Evolutionary conservation across 2,113 vertebrate genomes (phyloP).

Genomic region (Aptenodytes forsteri): DNA sequence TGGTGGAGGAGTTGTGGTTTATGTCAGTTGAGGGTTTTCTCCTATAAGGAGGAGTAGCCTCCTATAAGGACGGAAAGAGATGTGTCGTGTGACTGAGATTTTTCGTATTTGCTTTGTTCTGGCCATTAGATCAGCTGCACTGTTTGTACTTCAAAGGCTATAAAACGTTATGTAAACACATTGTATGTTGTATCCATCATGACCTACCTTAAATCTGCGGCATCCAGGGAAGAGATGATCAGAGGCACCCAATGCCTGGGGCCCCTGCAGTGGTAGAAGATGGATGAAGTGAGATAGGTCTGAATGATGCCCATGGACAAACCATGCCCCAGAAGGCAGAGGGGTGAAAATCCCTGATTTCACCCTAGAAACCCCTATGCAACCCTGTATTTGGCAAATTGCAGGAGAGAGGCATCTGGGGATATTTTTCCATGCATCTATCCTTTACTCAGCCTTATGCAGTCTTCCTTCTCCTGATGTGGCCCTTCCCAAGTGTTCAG

Average conservation of each 20-base stretch:
- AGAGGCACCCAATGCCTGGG: background rate
- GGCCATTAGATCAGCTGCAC: background rate
- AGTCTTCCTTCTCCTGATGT: background rate
- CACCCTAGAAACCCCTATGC: background rate
- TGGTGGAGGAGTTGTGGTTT: background rate
- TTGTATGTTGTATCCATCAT: no score
- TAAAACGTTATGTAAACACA: accelerated
- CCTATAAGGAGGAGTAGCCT: background rate
- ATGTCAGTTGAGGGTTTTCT: background rate
- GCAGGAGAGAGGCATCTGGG: background rate
- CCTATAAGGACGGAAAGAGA: background rate
- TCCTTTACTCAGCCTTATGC: background rate
- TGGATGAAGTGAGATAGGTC: background rate
- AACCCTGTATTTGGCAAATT: background rate
- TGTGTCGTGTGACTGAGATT: background rate
- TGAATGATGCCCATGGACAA: background rate
- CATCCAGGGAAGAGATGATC: background rate
- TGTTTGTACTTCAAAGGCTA: background rate
- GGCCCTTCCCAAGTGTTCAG: background rate
- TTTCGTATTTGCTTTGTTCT: background rate
- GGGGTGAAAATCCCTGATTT: background rate
- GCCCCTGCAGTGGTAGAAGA: background rate
- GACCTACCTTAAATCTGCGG: background rate
- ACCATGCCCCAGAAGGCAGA: background rate
- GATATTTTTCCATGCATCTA: background rate